Conservation (phyloP, 2,888 invertebrate species). For the Amiota minor region DNA sequence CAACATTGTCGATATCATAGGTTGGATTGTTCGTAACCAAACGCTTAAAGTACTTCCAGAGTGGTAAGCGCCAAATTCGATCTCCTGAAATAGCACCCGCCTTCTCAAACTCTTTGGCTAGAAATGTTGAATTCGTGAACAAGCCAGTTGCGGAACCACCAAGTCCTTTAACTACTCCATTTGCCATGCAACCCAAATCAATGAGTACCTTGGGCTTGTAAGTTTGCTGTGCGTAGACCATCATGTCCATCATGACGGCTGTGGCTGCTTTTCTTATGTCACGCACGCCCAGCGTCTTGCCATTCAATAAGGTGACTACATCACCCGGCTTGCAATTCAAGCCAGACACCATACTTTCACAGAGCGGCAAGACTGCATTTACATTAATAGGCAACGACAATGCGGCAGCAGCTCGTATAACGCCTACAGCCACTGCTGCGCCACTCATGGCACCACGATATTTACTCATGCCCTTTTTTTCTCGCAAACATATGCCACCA, state of each 20-base stretch:
- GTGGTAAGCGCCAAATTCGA: constrained; percentile 79
- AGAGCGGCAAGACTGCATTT: constrained; percentile 72
- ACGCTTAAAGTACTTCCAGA: constrained; percentile 77
- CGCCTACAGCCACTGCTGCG: constrained; percentile 76
- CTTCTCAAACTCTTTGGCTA: constrained; percentile 76
- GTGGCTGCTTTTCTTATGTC: constrained; percentile 84
- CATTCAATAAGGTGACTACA: constrained; percentile 74
- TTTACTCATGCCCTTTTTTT: constrained; percentile 60
- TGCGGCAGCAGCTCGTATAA: constrained; percentile 75
- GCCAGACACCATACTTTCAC: constrained; percentile 76
- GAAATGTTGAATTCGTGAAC: constrained; percentile 75
- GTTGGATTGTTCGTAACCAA: constrained; percentile 33
- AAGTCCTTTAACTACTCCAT: constrained; percentile 75
- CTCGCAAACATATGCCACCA: constrained; percentile 68
- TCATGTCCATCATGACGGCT: constrained; percentile 85
- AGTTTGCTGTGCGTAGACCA: constrained; percentile 83
- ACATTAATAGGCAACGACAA: constrained; percentile 76
- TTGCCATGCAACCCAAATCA: constrained; percentile 76
- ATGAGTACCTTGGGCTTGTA: constrained; percentile 76
- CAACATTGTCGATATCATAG: constrained; percentile 77
- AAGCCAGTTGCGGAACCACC: constrained; percentile 77
- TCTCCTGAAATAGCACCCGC: constrained; percentile 77
- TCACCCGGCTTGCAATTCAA: constrained; percentile 76
- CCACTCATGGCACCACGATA: constrained; percentile 78
- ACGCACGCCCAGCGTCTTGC: constrained; percentile 73